A percentile compares a stretch with the other conserved stretches of the same genome.
Evolutionary conservation across 2,888 invertebrate genomes (phyloP).

Genomic region (Metacarcinus magister): DNA sequence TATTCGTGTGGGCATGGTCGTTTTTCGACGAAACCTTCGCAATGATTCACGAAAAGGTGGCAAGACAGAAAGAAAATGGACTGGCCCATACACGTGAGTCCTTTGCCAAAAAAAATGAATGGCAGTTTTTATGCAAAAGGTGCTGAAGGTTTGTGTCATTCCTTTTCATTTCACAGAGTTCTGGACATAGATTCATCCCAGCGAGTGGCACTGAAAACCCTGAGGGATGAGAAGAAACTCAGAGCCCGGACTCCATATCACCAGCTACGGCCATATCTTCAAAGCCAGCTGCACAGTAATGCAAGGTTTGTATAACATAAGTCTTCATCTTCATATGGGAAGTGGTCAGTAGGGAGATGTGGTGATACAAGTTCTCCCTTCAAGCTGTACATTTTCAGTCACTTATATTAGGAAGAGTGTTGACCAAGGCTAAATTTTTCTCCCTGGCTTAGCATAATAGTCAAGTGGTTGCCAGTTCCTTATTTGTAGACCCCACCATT

Average conservation of each 20-base stretch:
- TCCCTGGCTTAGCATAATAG: too few species aligned
- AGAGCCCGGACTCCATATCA: background rate
- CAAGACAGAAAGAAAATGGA: conserved; percentile 27
- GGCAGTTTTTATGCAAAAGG: background rate
- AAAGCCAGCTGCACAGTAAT: background rate
- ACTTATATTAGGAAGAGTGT: too few species aligned
- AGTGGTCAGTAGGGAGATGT: too few species aligned
- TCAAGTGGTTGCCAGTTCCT: too few species aligned
- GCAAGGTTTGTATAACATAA: too few species aligned
- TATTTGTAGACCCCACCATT: too few species aligned
- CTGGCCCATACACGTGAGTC: background rate
- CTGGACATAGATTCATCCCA: conserved; percentile 1
- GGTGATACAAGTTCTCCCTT: too few species aligned
- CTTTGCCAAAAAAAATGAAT: background rate
- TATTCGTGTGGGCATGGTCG: background rate
- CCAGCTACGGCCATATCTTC: background rate
- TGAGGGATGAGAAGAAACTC: background rate
- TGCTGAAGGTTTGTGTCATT: background rate
- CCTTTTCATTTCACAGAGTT: conserved; percentile 38
- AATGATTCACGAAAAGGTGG: conserved; percentile 22
- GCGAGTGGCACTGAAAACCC: background rate
- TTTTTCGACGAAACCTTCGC: background rate
- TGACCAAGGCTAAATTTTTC: too few species aligned
- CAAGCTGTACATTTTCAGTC: too few species aligned
- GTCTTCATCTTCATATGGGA: background rate